Evolutionary conservation across 2,888 invertebrate species (phyloP), one percentile per base, ranked within the genome.

Genomic region (Branchellion lobata): DNA sequence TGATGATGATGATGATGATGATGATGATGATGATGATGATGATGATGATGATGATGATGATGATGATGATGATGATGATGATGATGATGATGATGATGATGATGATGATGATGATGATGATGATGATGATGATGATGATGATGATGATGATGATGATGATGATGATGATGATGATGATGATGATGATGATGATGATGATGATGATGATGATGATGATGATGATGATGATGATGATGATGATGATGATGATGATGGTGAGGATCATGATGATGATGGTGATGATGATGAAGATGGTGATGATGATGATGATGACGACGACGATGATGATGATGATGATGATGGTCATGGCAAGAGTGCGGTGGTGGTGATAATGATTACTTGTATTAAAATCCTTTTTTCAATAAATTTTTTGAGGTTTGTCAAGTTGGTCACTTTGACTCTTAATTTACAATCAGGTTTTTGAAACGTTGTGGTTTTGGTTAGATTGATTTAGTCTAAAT

Each of bases 61-160:
- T 1, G 53, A 75, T 27, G 57, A 40, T 40, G 40, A 40, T 40
- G 40, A 40, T 40, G 40, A 40, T 40, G 40, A 40, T 40, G 40
- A 40, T 40, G 40, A 40, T 40, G 40, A 40, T 40, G 40, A 40
- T 40, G 40, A 40, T 40, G 40, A 40, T 40, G 40, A 40, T 40
- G 40, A 5, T 14, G 40, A 40, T 8, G 40, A 40, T 40, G 8
- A 8, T 27, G 36, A 47, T 11, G 21, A 5, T 82, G 85, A 14
- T 85, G 85, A 18, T 14, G 72, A 33, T 33, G 33, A 29, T 29
- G 72, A 71, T 29, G 65, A 65, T 65, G 75, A 75, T 53, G 75
- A 53, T 75, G 53, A 47, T 53, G 75, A 2, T 75, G 57, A 53
- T 75, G 75, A 53, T 53, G 2, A 75, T 75, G 75, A 75, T 47